Evolutionary conservation across 1,140 invertebrate genomes (phyloP), one percentile per base, ranked within the genome.

Genomic region (Drosophila jambulina): DNA sequence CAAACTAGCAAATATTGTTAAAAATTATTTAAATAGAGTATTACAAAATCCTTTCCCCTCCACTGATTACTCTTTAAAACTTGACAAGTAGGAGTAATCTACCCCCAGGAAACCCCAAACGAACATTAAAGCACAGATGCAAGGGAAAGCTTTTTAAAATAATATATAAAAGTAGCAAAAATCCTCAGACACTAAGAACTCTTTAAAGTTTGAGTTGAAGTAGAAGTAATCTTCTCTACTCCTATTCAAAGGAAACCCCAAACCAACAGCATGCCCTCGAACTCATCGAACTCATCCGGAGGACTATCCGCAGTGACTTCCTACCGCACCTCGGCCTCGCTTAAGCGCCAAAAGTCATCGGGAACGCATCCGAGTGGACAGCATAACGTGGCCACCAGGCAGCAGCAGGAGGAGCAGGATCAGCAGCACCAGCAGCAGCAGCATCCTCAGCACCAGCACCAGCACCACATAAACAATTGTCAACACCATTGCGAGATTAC

Each of bases 221-320:
- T n/a, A 4, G 6, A 0, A 10, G 4, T 48, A 17, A 48, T 23
- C 9, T n/a, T 13, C 0, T 1, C 2, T 23, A n/a, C 9, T 13
- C 15, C n/a, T n/a, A n/a, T n/a, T n/a, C n/a, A n/a, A n/a, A 90
- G 85, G 81, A 90, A 90, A 43, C 86, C 85, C 2, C 85, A 85
- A 70, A 54, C 93, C 15, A 81, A 76, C 78, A 54, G 78, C 67
- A 17, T 92, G 92, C 13, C 91, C 78, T 64, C 84, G 59, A 72
- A 70, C 82, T 56, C 80, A 84, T 71, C 91, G 62, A 72, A 64
- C 59, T 67, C 67, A 36, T 69, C 67, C 12, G 34, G 62, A 25
- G 23, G 32, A 23, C 48, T 53, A 15, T 58, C 67, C 51, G 70
- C 54, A 15, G 68, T 61, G 63, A 58, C 67, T 5, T 67, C 78